phyloP scores from a whole-genome alignment of 64 coral and sea anemone genomes.

The Stylophora pistillata region DNA sequence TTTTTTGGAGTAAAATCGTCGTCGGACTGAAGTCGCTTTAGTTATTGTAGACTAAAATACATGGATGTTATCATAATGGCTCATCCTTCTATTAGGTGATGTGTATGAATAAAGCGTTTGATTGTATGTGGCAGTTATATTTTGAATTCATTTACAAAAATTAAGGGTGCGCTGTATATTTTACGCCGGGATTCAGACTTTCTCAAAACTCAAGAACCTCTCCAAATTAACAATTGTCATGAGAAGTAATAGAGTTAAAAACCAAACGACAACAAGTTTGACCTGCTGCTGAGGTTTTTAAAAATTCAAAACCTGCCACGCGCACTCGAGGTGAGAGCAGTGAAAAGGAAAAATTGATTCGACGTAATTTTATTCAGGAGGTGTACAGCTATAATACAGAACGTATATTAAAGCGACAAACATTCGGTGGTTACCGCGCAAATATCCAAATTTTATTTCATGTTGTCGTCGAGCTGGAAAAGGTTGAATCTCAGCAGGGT shows the following conservation, averaged over 20 bases:
- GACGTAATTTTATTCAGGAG: not conserved
- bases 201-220: slow-evolving; percentile 8
- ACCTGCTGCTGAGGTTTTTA: slow-evolving; percentile 1
- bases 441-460: not conserved
- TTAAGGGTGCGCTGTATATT: not conserved
- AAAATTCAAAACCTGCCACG: not conserved
- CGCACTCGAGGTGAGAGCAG: not conserved
- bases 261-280: slow-evolving; percentile 25
- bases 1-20: not conserved
- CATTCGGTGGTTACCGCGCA: not conserved
- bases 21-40: not conserved
- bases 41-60: not conserved
- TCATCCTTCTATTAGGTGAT: not conserved
- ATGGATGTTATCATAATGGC: not conserved
- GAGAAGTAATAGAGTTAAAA: slow-evolving; percentile 29
- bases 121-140: not conserved
- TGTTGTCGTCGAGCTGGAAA: not conserved
- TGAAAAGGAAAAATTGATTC: not conserved
- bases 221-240: slow-evolving; percentile 28
- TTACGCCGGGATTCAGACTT: not conserved
- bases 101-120: not conserved
- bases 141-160: not conserved
- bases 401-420: not conserved
- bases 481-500: slow-evolving; percentile 3
- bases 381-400: not conserved